Percentiles rank a stretch among this genome's conserved stretches.
These are phyloP conservation scores for Conus ventricosus DNA, from an alignment of 1,140 invertebrate genomes.

Conservation along the genomic window DNA sequence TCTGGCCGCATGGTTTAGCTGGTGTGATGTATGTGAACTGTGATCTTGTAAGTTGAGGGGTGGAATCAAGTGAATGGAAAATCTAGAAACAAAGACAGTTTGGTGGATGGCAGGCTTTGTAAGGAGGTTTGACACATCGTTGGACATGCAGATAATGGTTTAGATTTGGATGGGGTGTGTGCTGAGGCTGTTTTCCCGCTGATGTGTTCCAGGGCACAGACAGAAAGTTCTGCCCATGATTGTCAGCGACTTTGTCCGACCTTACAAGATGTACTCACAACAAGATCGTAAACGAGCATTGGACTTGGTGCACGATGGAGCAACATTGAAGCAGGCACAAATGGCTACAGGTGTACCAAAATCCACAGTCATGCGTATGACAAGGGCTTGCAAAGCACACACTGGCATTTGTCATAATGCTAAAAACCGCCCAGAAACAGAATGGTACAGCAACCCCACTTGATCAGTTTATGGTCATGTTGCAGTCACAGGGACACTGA, in stretches of 20 bases:
- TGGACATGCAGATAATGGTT: too few relatives aligned
- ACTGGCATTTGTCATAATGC: background rate
- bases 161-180: background rate
- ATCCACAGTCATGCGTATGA: conserved; percentile 14
- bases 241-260: background rate
- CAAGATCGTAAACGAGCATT: background rate
- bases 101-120: too few relatives aligned
- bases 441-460: background rate
- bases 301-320: conserved; percentile 23
- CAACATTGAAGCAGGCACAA: conserved; percentile 7
- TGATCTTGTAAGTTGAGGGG: too few relatives aligned
- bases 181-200: background rate
- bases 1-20: too few relatives aligned
- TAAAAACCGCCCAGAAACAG: background rate
- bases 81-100: too few relatives aligned
- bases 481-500: too few relatives aligned
- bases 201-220: conserved; percentile 13
- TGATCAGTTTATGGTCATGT: background rate
- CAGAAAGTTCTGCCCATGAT: background rate
- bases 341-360: background rate
- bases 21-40: too few relatives aligned
- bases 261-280: background rate
- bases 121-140: too few relatives aligned
- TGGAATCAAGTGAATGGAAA: too few relatives aligned
- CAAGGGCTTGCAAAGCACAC: background rate